Base-by-base conservation (phyloP, 2,797 vertebrate genomes). In the Tenualosa thibaudeaui region DNA sequence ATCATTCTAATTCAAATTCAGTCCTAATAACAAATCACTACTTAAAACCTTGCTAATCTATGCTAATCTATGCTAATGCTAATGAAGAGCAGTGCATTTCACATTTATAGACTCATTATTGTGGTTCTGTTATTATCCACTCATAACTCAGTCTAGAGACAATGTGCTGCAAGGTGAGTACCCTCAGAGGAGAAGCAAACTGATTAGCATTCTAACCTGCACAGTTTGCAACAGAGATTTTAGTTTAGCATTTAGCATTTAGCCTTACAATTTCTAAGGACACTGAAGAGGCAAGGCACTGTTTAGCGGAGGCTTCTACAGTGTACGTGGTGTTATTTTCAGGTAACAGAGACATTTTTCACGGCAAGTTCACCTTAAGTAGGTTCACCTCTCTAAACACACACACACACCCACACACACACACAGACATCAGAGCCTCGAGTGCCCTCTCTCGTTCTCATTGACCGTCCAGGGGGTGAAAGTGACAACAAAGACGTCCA, bases 401-500 rank as follows among this genome's bases (percentile, higher is more conserved):
- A 56, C 62, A 26, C n/a, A 13, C 13, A 71, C 65, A 40, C 31
- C 37, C 68, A 71, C 68, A 37, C 68, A 37, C 68, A 37, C 65
- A 15, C 31, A 37, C 31, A 78, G 37, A 19, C 37, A 78, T 75
- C 40, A 46, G 37, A 78, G 71, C 5, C 15, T 75, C 12, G 37
- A 40, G 68, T n/a, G 71, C 71, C 8, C 17, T 78, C 71, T 75
- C 68, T 75, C 68, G 5, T 13, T 75, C 40, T 46, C 37, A 19
- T 40, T 46, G 71, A 22, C 37, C 71, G 40, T 43, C 37, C 71
- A 78, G 71, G 22, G 71, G 40, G 71, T 19, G 7, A n/a, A 12
- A 46, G 17, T 5, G 17, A 40, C 71, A 78, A 78, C 71, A 78
- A 78, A 78, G 71, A 78, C 15, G 17, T 78, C 71, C 71, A 78